These are phyloP conservation scores for Tipula lateralis DNA, from an alignment of 2,888 invertebrate genomes.

Conservation along the genomic window DNA sequence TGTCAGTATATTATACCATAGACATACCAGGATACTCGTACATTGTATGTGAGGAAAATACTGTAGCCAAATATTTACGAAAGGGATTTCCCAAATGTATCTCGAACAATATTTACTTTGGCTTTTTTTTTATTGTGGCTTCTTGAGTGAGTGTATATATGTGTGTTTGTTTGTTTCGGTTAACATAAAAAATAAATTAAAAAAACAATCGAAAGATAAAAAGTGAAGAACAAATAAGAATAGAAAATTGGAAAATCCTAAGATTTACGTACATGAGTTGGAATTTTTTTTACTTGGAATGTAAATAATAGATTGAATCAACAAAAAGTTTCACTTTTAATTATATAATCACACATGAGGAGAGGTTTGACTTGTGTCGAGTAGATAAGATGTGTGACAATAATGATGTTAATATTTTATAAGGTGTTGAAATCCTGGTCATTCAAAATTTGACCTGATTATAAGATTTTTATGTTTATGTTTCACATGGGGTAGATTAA, in stretches of 20 bases:
- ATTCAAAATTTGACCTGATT: not conserved
- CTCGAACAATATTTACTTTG: slow-evolving; percentile 4
- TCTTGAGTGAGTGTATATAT: too few species aligned
- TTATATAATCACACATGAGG: not conserved
- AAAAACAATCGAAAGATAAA: not conserved
- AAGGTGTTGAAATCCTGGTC: not conserved
- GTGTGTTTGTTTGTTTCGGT: too few species aligned
- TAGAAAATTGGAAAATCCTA: not conserved
- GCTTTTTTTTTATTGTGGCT: not conserved
- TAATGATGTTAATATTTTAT: not conserved
- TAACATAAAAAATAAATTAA: not conserved
- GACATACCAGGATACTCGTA: not conserved
- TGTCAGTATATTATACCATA: not conserved
- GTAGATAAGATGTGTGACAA: not conserved
- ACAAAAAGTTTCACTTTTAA: not conserved
- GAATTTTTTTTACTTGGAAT: not conserved
- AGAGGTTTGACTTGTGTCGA: not conserved
- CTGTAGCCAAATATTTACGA: not conserved
- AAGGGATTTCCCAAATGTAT: slow-evolving; percentile 27
- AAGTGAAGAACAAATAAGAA: not conserved
- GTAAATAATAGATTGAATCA: not conserved
- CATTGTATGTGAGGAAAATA: not conserved
- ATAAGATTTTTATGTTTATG: not conserved
- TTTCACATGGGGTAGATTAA: not conserved
- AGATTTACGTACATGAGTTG: not conserved